Conservation (phyloP, 2,797 vertebrate genomes). For the Lacerta viridis region DNA sequence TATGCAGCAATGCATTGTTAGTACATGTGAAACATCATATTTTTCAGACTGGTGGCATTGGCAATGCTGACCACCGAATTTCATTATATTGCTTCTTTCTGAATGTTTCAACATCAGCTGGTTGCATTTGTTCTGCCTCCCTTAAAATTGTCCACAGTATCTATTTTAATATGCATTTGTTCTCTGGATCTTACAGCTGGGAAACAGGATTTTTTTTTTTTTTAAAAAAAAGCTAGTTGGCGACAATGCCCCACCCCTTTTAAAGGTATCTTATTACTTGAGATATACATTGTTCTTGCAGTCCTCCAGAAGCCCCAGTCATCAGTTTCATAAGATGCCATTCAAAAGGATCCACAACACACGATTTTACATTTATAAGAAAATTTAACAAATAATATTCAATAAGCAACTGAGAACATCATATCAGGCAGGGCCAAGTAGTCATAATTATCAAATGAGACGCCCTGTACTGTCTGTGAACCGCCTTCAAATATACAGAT, state of each 20-base stretch:
- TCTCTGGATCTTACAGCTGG: not conserved
- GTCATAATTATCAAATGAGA: no score
- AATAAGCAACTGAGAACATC: not conserved
- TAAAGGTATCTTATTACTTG: not conserved
- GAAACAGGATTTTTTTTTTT: not conserved
- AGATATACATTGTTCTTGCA: not conserved
- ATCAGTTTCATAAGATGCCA: not conserved
- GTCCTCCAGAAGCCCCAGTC: no score
- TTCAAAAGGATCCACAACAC: not conserved
- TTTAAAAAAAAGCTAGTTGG: not conserved
- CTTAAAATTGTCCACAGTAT: not conserved
- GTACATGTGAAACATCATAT: not conserved
- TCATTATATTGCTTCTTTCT: constrained; percentile 20
- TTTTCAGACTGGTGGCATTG: constrained; percentile 5
- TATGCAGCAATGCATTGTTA: not conserved
- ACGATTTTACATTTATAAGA: not conserved
- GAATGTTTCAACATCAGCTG: not conserved
- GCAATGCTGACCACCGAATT: not conserved
- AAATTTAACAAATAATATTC: not conserved
- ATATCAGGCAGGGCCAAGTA: no score
- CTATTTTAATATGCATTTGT: not conserved
- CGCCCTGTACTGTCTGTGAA: no score
- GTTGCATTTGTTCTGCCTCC: not conserved
- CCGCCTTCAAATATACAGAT: no score
- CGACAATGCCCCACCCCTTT: not conserved